phyloP scores from a whole-genome alignment of 2,113 vertebrate species.

The Penelope pileata region DNA sequence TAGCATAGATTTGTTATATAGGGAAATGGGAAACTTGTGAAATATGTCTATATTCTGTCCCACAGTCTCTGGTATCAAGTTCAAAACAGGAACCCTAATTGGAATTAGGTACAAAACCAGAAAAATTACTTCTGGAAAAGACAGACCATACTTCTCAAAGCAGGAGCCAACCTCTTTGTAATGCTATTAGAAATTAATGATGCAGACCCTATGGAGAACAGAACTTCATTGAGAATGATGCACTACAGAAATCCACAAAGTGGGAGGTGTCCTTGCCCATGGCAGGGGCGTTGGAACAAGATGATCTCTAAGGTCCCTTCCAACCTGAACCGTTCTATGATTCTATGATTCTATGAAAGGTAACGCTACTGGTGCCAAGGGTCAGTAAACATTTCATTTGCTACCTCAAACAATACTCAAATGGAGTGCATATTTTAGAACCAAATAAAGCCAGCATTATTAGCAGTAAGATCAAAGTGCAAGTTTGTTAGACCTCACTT shows the following conservation, averaged over 20 bases:
- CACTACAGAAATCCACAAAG: conserved; percentile 1
- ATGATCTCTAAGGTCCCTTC: too few relatives aligned
- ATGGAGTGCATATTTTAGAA: neutral
- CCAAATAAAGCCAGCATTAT: neutral
- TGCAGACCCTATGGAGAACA: rapidly evolving
- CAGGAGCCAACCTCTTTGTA: neutral
- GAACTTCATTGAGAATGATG: neutral
- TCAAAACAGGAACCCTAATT: neutral
- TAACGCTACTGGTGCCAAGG: neutral
- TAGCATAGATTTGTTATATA: neutral
- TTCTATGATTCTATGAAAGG: too few relatives aligned
- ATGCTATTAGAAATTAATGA: neutral
- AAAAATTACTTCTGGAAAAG: neutral
- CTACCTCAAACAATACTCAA: neutral
- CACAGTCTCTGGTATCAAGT: neutral
- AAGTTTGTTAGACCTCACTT: neutral
- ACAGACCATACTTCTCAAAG: neutral
- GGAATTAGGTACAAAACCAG: neutral
- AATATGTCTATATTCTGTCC: neutral
- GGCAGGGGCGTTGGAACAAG: too few relatives aligned
- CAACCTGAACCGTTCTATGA: too few relatives aligned
- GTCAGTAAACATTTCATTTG: conserved; percentile 16
- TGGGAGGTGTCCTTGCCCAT: too few relatives aligned
- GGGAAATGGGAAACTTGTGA: neutral
- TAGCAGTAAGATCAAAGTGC: neutral